Base-by-base conservation (phyloP, 2,113 vertebrate genomes). In the Cisticola juncidis region DNA sequence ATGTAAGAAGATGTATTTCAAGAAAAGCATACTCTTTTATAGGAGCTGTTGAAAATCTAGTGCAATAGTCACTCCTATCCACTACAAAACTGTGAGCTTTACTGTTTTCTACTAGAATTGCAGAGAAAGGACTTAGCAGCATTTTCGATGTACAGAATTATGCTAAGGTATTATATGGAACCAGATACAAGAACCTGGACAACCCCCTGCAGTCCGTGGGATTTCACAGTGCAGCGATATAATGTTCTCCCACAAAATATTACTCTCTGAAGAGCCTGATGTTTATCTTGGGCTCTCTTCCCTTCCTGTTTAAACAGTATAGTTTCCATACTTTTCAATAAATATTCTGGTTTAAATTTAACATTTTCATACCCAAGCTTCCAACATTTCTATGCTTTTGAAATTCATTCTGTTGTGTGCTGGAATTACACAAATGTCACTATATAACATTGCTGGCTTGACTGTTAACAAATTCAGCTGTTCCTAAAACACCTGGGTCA, bases 261-360 rank as follows among this genome's bases (percentile, higher is more conserved):
- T 72, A 38, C 62, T 88, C 93, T 87, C 91, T 38, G 35, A 80
- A 92, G 95, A 92, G 58, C 23, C 45, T 87, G 78, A 92, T 80
- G 68, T 77, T 95, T 92, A 80, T 78, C 91, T 85, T 91, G 82
- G 78, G 83, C 70, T 80, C 53, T 82, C 64, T 90, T 77, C 53
- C 60, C 35, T 94, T 96, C 81, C 71, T 90, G 66, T 96, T 94
- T 78, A 81, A 95, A 77, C 38, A 47, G 35, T 51, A 86, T 29
- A 12, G 25, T 85, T 92, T 87, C 94, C 68, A 80, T 65, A 70
- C 54, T 73, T 61, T 69, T 51, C 8, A 0, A 71, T 44, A 81
- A 82, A 88, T 77, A 92, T 29, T 88, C 54, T 8, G 3, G 7
- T 89, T 91, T 66, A 80, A 70, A 93, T 48, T 48, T 66, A 57